A percentile compares a stretch with the other conserved stretches of the same genome.
phyloP scores from a whole-genome alignment of 2,797 vertebrate genomes.

The Xyrichtys novacula region DNA sequence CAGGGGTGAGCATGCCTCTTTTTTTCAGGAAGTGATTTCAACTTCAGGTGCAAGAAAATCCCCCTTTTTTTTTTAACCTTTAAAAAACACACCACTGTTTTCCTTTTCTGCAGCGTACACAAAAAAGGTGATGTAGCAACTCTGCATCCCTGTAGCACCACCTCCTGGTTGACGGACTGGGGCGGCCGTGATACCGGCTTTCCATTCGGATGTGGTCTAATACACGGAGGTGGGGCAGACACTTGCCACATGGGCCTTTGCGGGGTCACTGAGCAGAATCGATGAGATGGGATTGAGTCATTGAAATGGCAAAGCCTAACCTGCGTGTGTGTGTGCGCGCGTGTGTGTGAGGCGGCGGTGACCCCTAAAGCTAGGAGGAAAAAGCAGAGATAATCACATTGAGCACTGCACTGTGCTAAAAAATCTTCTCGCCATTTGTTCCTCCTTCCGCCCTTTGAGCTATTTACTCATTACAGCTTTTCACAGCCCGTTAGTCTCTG shows the following conservation, averaged over 20 bases:
- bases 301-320: slow-evolving; percentile 81
- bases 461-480: slow-evolving; percentile 63
- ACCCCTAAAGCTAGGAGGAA: slow-evolving; percentile 78
- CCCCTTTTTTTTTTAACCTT: slow-evolving; percentile 62
- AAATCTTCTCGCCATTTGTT: slow-evolving; percentile 66
- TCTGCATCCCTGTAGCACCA: slow-evolving; percentile 73
- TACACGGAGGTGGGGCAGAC: slow-evolving; percentile 61
- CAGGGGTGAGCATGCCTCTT: slow-evolving; percentile 53
- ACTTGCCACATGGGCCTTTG: slow-evolving; percentile 72
- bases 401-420: slow-evolving; percentile 68
- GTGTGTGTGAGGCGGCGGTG: slow-evolving; percentile 61
- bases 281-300: slow-evolving; percentile 86
- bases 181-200: slow-evolving; percentile 35
- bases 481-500: slow-evolving; percentile 56
- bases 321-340: slow-evolving; percentile 63
- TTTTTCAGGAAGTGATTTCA: slow-evolving; percentile 70
- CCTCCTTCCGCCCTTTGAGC: slow-evolving; percentile 50
- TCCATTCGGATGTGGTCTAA: slow-evolving; percentile 28
- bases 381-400: slow-evolving; percentile 78
- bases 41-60: slow-evolving; percentile 70
- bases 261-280: slow-evolving; percentile 83
- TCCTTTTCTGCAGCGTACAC: slow-evolving; percentile 49
- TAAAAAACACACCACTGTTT: slow-evolving; percentile 61
- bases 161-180: slow-evolving; percentile 70
- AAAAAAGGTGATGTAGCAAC: slow-evolving; percentile 37